Percentiles rank a stretch among this genome's conserved stretches.
Evolutionary conservation across 2,888 invertebrate species (phyloP).

Genomic region (Dione vanillae): DNA sequence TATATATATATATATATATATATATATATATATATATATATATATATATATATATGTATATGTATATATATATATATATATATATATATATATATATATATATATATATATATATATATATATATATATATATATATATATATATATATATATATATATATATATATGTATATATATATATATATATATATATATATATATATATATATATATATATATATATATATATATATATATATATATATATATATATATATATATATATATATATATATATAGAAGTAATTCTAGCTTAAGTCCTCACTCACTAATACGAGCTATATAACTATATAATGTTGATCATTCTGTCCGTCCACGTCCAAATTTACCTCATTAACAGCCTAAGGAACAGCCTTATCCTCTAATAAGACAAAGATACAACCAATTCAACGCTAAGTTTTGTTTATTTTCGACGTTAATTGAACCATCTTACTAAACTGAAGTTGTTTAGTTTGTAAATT

Average conservation of each 20-base stretch:
- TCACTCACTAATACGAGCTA: neutral
- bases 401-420: slow-evolving; percentile 28
- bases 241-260: neutral
- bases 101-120: no score
- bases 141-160: no score
- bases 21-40: no score
- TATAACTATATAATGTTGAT: slow-evolving; percentile 8
- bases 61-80: no score
- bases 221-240: no score
- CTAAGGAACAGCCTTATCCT: slow-evolving; percentile 28
- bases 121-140: no score
- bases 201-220: no score
- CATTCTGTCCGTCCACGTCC: neutral
- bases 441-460: slow-evolving; percentile 35
- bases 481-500: slow-evolving; percentile 12
- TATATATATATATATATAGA: neutral
- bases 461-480: slow-evolving; percentile 12
- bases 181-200: no score
- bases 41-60: no score
- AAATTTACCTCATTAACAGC: slow-evolving; percentile 19
- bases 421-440: slow-evolving; percentile 21
- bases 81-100: no score
- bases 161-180: no score
- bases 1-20: no score
- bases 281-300: neutral